phyloP scores from a whole-genome alignment of 1,140 invertebrate species.

The Drosophila miranda region DNA sequence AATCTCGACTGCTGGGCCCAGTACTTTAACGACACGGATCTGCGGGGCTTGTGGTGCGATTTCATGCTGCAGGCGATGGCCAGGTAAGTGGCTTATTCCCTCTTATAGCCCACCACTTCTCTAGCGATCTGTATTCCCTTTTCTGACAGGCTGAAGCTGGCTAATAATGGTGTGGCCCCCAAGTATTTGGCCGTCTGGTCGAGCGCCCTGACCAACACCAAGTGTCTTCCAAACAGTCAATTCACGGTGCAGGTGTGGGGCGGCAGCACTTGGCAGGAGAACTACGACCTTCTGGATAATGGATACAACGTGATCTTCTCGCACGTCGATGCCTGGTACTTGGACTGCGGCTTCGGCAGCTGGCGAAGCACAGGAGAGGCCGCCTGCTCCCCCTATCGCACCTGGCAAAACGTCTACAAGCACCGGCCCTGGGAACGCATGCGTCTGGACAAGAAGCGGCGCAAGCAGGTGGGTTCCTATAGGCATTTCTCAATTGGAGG shows the following conservation, averaged over 20 bases:
- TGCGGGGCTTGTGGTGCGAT: conserved; percentile 89
- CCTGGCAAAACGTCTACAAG: conserved; percentile 92
- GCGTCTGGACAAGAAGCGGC: conserved; percentile 70
- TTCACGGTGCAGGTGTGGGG: conserved; percentile 90
- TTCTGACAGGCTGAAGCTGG: conserved; percentile 83
- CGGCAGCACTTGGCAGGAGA: conserved; percentile 89
- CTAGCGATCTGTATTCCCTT: background rate
- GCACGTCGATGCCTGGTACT: conserved; percentile 93
- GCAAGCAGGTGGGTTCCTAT: conserved; percentile 60
- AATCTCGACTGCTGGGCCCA: conserved; percentile 89
- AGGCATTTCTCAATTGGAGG: background rate
- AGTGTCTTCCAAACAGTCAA: conserved; percentile 86
- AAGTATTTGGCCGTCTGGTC: conserved; percentile 90
- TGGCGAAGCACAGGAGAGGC: conserved; percentile 88
- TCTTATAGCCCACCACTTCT: background rate
- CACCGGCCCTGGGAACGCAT: conserved; percentile 88
- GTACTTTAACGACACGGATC: conserved; percentile 88
- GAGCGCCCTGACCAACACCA: conserved; percentile 89
- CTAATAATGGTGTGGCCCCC: conserved; percentile 86
- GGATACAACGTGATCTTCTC: conserved; percentile 91
- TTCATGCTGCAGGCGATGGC: conserved; percentile 87
- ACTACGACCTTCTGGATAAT: conserved; percentile 87
- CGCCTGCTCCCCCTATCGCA: conserved; percentile 90
- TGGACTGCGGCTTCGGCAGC: conserved; percentile 92
- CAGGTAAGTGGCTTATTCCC: conserved; percentile 47